phyloP scores from a whole-genome alignment of 92 coral and sea anemone genomes.

The Palythoa caribaeorum region DNA sequence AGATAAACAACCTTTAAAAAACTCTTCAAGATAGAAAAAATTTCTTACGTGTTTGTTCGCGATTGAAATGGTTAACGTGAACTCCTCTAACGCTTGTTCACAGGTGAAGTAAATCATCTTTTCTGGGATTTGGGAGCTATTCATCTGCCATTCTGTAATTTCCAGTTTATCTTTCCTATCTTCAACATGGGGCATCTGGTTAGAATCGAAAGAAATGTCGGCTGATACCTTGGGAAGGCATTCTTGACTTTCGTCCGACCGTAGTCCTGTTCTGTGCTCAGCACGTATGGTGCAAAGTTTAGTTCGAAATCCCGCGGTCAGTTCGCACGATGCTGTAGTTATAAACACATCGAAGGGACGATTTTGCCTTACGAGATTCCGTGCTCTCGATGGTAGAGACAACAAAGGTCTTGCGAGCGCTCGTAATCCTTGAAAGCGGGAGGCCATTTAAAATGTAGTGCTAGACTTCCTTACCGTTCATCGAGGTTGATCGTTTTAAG shows the following conservation, averaged over 20 bases:
- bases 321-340: background rate
- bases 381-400: background rate
- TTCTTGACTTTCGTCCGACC: conserved; percentile 16
- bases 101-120: background rate
- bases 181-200: background rate
- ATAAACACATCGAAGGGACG: background rate
- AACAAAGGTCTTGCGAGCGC: background rate
- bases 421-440: background rate
- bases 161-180: background rate
- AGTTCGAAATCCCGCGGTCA: background rate
- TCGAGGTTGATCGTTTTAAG: background rate
- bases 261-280: background rate
- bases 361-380: background rate
- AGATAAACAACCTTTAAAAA: background rate
- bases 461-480: background rate
- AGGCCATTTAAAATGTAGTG: background rate
- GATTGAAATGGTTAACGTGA: background rate
- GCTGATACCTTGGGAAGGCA: conserved; percentile 9
- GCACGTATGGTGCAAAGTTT: conserved; percentile 13
- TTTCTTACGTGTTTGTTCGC: background rate
- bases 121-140: background rate
- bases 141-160: background rate
- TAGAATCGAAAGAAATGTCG: background rate
- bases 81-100: background rate
- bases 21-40: background rate